These are phyloP conservation scores for Dugesia japonica DNA, from an alignment of 2,888 invertebrate species.

Conservation along the genomic window DNA sequence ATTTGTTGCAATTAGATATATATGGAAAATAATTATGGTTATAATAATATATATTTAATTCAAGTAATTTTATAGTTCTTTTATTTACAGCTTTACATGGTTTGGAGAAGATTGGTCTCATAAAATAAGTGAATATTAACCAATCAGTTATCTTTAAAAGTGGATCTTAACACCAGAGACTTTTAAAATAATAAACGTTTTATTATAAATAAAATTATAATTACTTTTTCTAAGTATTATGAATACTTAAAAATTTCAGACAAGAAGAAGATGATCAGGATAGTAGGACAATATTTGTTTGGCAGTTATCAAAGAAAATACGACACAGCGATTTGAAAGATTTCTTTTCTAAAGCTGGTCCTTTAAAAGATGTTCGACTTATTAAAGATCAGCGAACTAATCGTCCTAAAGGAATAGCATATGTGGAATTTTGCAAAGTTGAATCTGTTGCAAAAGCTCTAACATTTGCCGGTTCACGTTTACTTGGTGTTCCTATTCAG, in stretches of 20 bases:
- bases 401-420: conserved; percentile 96
- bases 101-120: conserved; percentile 7
- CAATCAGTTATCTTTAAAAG: not conserved
- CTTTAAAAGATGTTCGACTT: conserved; percentile 83
- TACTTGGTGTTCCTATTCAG: conserved; percentile 74
- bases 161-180: not conserved
- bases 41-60: conserved; percentile 14
- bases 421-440: conserved; percentile 92
- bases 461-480: conserved; percentile 61
- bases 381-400: conserved; percentile 97
- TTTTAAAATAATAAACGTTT: not conserved
- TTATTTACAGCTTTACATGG: not conserved
- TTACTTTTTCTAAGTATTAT: not conserved
- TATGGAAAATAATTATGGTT: not conserved
- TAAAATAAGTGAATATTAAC: not conserved
- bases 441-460: conserved; percentile 87
- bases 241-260: not conserved
- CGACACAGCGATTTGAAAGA: conserved; percentile 85
- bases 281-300: conserved; percentile 92
- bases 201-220: not conserved
- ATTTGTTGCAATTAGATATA: not conserved
- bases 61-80: not conserved
- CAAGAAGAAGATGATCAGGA: conserved; percentile 66
- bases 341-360: conserved; percentile 93
- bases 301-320: conserved; percentile 85